Percentiles rank a stretch among this genome's conserved stretches.
Conservation (phyloP, 2,113 vertebrate species). For the Grallaria varia region DNA sequence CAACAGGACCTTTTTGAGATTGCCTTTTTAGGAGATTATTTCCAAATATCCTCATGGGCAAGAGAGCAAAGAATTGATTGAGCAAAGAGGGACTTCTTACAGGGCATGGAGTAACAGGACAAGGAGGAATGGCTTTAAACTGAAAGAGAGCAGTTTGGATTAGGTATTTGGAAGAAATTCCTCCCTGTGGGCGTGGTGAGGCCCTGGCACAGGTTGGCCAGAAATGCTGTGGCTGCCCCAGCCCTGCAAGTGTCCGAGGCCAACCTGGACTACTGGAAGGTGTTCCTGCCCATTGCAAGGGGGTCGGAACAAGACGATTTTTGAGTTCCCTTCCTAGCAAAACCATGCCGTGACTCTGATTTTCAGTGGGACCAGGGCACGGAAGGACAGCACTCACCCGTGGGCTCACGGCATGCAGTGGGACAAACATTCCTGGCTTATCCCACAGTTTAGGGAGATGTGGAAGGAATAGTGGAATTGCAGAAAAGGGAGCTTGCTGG, state of each 20-base stretch:
- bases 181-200: not conserved
- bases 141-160: not conserved
- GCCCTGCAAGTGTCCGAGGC: not conserved
- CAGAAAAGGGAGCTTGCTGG: not conserved
- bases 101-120: not conserved
- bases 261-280: not conserved
- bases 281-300: not conserved
- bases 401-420: rapidly evolving
- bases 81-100: not conserved
- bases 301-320: not conserved
- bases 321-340: not conserved
- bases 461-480: not conserved
- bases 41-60: slow-evolving; percentile 51
- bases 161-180: not conserved
- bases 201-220: not conserved
- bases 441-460: rapidly evolving
- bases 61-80: slow-evolving; percentile 21
- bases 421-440: not conserved
- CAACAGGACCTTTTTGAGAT: slow-evolving; percentile 51
- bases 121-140: not conserved
- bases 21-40: slow-evolving; percentile 66
- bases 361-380: not conserved
- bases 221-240: not conserved
- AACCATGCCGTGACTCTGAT: not conserved
- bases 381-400: not conserved